phyloP scores from a whole-genome alignment of 2,113 vertebrate species.

The Tachysurus vachellii region DNA sequence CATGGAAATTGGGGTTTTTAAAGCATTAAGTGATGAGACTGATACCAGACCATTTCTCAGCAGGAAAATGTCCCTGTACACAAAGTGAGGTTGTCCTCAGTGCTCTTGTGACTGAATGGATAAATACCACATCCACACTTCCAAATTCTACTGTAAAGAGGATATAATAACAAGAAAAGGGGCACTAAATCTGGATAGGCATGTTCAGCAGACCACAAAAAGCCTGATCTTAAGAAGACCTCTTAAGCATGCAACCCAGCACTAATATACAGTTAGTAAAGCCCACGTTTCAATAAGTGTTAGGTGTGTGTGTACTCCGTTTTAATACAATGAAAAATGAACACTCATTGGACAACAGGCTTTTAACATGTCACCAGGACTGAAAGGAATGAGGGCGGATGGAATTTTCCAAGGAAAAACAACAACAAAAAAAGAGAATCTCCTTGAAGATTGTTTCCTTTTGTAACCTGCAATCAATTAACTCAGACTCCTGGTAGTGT shows the following conservation, averaged over 20 bases:
- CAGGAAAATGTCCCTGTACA: neutral
- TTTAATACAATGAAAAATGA: neutral
- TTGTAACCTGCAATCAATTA: no score
- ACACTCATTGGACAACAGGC: neutral
- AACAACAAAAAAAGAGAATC: no score
- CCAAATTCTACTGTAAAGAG: neutral
- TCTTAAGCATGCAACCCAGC: neutral
- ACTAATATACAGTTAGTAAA: neutral
- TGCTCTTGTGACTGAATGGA: neutral
- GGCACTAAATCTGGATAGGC: neutral
- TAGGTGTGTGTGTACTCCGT: neutral
- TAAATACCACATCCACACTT: neutral
- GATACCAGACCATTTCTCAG: neutral
- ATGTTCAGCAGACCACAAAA: neutral
- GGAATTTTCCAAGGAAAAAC: no score
- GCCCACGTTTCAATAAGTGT: neutral
- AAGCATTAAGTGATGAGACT: neutral
- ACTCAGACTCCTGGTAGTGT: no score
- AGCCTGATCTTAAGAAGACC: neutral
- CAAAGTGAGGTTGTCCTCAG: neutral
- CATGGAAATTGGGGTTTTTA: neutral
- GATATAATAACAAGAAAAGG: no score
- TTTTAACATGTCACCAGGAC: neutral
- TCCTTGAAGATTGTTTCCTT: no score
- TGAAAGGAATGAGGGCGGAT: no score